A percentile compares a stretch with the other conserved stretches of the same genome.
phyloP scores from a whole-genome alignment of 1,140 invertebrate genomes.

The Drosophila suzukii region DNA sequence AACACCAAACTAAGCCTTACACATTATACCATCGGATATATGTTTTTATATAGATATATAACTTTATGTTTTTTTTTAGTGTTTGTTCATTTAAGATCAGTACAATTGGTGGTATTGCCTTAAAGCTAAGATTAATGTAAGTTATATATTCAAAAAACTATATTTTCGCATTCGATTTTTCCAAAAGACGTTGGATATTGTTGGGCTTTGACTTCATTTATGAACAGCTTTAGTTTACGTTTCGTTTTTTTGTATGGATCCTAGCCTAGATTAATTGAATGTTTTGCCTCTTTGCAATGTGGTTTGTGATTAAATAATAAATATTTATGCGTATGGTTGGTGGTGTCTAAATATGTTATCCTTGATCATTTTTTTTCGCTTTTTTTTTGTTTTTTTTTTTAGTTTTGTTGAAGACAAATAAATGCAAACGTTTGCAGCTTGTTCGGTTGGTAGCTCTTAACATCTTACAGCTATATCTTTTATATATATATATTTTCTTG shows the following conservation, averaged over 20 bases:
- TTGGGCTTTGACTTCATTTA: constrained; percentile 48
- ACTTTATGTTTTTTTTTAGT: constrained; percentile 13
- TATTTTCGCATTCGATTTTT: constrained; percentile 12
- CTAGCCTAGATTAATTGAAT: constrained; percentile 32
- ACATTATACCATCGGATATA: constrained; percentile 22
- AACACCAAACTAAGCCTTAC: constrained; percentile 20
- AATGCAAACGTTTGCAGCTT: constrained; percentile 71
- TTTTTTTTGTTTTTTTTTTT: constrained; percentile 1
- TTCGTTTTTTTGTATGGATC: background rate
- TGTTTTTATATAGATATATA: background rate
- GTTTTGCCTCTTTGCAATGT: constrained; percentile 74
- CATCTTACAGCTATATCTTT: constrained; percentile 16
- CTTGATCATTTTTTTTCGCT: constrained; percentile 3
- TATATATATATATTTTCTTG: constrained; percentile 6
- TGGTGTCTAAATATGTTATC: constrained; percentile 17
- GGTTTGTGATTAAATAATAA: constrained; percentile 56
- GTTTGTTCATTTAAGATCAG: constrained; percentile 42
- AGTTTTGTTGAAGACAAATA: constrained; percentile 45
- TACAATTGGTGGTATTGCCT: constrained; percentile 47
- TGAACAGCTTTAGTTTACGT: constrained; percentile 50
- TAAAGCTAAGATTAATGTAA: constrained; percentile 9
- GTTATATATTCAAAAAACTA: constrained; percentile 10
- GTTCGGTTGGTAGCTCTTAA: constrained; percentile 59
- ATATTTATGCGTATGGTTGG: constrained; percentile 32
- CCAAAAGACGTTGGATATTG: constrained; percentile 3